Base-by-base conservation (phyloP, 1,140 invertebrate species). In the Drosophila ohnishii region DNA sequence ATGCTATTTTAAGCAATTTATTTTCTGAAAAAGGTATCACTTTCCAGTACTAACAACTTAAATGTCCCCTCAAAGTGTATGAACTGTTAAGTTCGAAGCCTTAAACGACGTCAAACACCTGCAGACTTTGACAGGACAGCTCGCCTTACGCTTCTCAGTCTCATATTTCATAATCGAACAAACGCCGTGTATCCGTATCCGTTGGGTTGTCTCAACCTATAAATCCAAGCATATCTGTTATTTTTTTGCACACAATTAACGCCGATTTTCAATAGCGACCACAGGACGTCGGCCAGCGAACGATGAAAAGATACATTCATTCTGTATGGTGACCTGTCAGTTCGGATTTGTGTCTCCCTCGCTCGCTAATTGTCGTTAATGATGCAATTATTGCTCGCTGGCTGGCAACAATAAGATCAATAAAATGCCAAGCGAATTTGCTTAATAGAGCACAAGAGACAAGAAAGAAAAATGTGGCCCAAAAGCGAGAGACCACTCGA, bases 361-460 rank as follows among this genome's bases (percentile, higher is more conserved):
- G 34, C 65, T 44, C 50, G 47, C 50, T 72, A 72, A 72, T 72
- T 72, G 69, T 40, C 69, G 69, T 72, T 72, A 72, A 72, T 72
- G 69, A 72, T 72, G 66, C 66, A 71, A 71, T 71, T 71, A 71
- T 58, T 44, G 42, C 51, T 44, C 57, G 44, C 66, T 56, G 57
- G 44, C 50, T 67, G 16, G 19, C 69, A 59, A 71, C 66, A 72
- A 72, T 71, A 34, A 30, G 69, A 72, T 72, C 66, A 72, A 58
- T 71, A 57, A 71, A 71, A 40, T 71, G 69, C 69, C 66, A 72
- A 72, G 34, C 47, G 65, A 69, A 55, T 69, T 69, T 69, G 65
- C 62, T 66, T 69, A 69, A 72, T 72, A 71, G 69, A 71, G 69
- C 69, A 71, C 51, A 50, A 48, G 47, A 28, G 16, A 16, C 25